Evolutionary conservation across 2,888 invertebrate species (phyloP).

Genomic region (Blomia tropicalis): DNA sequence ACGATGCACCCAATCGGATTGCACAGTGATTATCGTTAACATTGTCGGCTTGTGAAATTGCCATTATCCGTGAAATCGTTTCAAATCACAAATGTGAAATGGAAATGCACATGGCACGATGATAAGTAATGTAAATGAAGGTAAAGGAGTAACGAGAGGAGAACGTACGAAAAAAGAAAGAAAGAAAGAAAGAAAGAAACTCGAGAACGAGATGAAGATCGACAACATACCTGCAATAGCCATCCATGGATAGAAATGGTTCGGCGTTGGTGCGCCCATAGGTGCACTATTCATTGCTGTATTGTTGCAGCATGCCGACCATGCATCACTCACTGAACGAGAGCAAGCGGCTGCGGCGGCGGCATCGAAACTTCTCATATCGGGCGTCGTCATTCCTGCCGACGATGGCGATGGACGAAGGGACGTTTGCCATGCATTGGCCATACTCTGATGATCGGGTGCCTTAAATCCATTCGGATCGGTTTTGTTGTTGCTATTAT

Average conservation of each 20-base stretch:
- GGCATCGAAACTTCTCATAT: conserved; percentile 28
- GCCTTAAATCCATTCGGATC: conserved; percentile 29
- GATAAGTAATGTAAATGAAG: too few species aligned
- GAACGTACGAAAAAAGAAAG: too few species aligned
- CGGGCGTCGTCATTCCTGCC: conserved; percentile 24
- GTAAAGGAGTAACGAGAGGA: too few species aligned
- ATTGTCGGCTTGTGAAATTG: too few species aligned
- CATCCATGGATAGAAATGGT: conserved; percentile 96
- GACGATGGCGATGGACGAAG: conserved; percentile 25
- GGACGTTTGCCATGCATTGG: conserved; percentile 24
- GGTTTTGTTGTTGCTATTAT: conserved; percentile 14
- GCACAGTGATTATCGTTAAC: too few species aligned
- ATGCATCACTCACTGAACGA: conserved; percentile 28
- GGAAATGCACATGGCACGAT: too few species aligned
- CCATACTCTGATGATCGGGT: conserved; percentile 28
- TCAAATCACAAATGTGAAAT: too few species aligned
- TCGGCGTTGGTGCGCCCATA: conserved; percentile 52
- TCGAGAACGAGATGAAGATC: too few species aligned
- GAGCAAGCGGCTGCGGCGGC: conserved; percentile 26
- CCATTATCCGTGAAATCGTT: too few species aligned
- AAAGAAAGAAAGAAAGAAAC: too few species aligned
- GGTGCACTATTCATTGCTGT: conserved; percentile 34
- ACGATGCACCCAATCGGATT: too few species aligned
- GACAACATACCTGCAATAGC: conserved; percentile 89
- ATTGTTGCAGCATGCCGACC: conserved; percentile 41